Conservation (phyloP, 2,888 invertebrate genomes). For the Teleogryllus oceanicus region DNA sequence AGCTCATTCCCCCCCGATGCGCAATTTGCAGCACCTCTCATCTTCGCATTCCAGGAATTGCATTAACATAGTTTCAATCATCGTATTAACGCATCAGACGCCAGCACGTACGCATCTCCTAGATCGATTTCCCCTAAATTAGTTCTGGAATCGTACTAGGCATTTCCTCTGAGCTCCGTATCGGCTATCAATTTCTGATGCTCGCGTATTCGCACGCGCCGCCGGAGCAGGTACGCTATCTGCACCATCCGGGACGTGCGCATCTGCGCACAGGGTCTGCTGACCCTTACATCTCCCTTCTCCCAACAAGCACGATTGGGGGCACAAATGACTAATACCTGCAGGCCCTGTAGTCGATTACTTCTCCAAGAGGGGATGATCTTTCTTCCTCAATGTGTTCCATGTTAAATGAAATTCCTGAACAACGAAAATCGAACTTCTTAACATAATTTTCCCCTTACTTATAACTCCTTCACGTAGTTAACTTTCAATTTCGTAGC, state of each 20-base stretch:
- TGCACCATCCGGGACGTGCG: not conserved
- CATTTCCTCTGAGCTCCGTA: not conserved
- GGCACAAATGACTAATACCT: too few species aligned
- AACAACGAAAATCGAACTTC: too few species aligned
- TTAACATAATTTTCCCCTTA: too few species aligned
- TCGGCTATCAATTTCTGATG: not conserved
- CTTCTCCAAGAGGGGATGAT: too few species aligned
- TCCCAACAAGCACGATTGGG: too few species aligned
- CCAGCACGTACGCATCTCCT: not conserved
- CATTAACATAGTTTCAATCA: not conserved
- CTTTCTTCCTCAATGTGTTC: too few species aligned
- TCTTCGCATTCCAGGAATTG: not conserved
- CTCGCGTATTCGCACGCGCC: constrained; percentile 3
- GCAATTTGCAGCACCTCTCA: not conserved
- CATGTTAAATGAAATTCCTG: too few species aligned
- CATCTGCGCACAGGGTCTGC: not conserved
- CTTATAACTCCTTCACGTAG: too few species aligned
- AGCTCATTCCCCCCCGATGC: not conserved
- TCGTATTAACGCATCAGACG: not conserved
- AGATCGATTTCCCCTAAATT: not conserved
- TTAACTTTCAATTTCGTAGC: too few species aligned
- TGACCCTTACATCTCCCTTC: too few species aligned
- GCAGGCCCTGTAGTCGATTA: too few species aligned
- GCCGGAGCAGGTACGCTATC: not conserved
- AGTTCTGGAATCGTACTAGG: not conserved